These are phyloP conservation scores for Catostylus mosaicus DNA, from an alignment of 30 jellyfish, hydroid and myxozoan genomes.

Conservation along the genomic window DNA sequence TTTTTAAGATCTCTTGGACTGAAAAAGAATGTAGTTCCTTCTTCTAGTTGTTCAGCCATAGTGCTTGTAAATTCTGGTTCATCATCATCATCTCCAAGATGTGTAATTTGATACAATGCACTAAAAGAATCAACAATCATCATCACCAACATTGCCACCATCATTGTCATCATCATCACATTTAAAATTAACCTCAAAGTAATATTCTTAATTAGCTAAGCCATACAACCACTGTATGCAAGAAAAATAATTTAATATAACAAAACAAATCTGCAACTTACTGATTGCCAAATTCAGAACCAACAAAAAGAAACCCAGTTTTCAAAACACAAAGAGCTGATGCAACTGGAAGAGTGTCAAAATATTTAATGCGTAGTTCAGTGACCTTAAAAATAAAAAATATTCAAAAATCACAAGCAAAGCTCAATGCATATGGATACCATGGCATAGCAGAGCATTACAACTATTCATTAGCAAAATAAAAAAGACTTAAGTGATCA, in stretches of 20 bases:
- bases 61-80: conserved; percentile 96
- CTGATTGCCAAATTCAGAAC: conserved; percentile 95
- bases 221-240: too few relatives aligned
- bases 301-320: conserved; percentile 94
- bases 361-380: conserved; percentile 86
- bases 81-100: conserved; percentile 99
- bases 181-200: background rate
- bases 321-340: conserved; percentile 89
- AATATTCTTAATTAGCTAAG: too few relatives aligned
- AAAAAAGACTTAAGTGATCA: too few relatives aligned
- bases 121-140: conserved; percentile 29
- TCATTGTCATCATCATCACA: background rate
- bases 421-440: too few relatives aligned
- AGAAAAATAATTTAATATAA: background rate
- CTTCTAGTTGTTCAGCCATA: conserved; percentile 92
- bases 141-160: background rate
- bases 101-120: conserved; percentile 95
- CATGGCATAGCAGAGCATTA: too few relatives aligned
- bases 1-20: conserved; percentile 92
- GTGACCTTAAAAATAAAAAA: conserved; percentile 67
- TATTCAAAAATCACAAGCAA: background rate
- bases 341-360: conserved; percentile 98
- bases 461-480: too few relatives aligned
- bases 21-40: conserved; percentile 92
- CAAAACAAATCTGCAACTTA: conserved; percentile 27